Percentiles rank a stretch among this genome's conserved stretches.
These are phyloP conservation scores for Drosophila nigritarsus DNA, from an alignment of 2,888 invertebrate species.

Conservation along the genomic window DNA sequence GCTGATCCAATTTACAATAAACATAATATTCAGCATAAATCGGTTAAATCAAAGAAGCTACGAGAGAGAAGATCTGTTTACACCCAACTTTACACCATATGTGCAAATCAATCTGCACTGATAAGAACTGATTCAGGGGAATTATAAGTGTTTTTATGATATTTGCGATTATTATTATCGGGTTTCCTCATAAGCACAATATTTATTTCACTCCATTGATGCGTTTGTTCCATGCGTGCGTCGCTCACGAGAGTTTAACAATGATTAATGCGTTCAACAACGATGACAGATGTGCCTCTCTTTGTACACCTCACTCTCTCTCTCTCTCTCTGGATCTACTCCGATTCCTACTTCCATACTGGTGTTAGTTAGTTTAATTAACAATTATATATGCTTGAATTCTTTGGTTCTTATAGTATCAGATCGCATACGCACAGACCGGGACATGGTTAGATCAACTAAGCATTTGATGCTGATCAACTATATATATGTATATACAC, in stretches of 20 bases:
- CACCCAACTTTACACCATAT: not conserved
- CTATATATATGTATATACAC: not conserved
- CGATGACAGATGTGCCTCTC: not conserved
- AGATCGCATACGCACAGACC: not conserved
- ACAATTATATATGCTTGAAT: not conserved
- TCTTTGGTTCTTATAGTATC: not conserved
- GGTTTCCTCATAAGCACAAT: not conserved
- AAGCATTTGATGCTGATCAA: not conserved
- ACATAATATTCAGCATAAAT: not conserved
- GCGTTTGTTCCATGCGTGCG: not conserved
- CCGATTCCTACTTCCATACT: not conserved
- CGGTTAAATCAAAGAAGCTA: not conserved
- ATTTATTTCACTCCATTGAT: not conserved
- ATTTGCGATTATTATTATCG: not conserved
- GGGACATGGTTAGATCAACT: not conserved
- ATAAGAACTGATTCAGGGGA: not conserved
- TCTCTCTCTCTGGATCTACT: not conserved
- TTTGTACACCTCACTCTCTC: not conserved
- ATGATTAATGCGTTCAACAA: not conserved
- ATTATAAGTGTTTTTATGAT: not conserved
- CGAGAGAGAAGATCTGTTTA: not conserved
- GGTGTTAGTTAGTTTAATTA: not conserved
- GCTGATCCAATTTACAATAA: not conserved
- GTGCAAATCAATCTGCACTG: not conserved
- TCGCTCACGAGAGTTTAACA: not conserved